Evolutionary conservation across 2,113 vertebrate species (phyloP), one percentile per base, ranked within the genome.

Genomic region (Arenaria interpres): DNA sequence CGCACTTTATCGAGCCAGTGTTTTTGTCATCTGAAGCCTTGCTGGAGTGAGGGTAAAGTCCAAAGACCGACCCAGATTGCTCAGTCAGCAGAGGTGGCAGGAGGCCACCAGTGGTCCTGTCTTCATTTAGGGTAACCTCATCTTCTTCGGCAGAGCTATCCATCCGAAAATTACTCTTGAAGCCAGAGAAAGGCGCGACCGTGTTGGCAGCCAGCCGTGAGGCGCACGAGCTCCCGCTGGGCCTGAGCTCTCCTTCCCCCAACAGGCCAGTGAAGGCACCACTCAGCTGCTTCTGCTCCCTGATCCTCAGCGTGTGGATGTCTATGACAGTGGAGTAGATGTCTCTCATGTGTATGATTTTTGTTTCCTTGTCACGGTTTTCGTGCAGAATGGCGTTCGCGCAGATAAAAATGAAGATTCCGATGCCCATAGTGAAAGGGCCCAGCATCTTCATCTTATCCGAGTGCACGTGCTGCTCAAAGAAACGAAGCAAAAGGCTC

Each of bases 241-340:
- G 97, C 73, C 96, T 96, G 6, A 98, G 95, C 41, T 99, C 99
- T 1, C 79, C 82, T 35, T 99, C 97, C n/a, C 96, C 93, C 88
- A 96, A 16, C 89, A 98, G 97, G 69, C 97, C 98, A 6, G 97
- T 54, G 84, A 97, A 99, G 54, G 98, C 51, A 51, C 98, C 97
- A 3, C 98, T 98, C 88, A 98, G 94, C 32, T 98, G 98, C 89
- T 99, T 99, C 41, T 99, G 99, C 89, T 99, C 99, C 79, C 97
- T 98, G 94, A 99, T 96, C 87, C 99, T 98, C 76, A 99, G 98
- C 13, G 98, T 98, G 90, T 99, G 99, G 96, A 99, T 99, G 97
- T 99, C 99, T 46, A 99, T 99, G 95, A 99, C 99, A 3, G 99
- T 99, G 85, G 99, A 99, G 93, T 99, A 99, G 98, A 99, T 99